A percentile compares a stretch with the other conserved stretches of the same genome.
These are phyloP conservation scores for Limnephilus lunatus DNA, from an alignment of 2,888 invertebrate species.

Conservation along the genomic window DNA sequence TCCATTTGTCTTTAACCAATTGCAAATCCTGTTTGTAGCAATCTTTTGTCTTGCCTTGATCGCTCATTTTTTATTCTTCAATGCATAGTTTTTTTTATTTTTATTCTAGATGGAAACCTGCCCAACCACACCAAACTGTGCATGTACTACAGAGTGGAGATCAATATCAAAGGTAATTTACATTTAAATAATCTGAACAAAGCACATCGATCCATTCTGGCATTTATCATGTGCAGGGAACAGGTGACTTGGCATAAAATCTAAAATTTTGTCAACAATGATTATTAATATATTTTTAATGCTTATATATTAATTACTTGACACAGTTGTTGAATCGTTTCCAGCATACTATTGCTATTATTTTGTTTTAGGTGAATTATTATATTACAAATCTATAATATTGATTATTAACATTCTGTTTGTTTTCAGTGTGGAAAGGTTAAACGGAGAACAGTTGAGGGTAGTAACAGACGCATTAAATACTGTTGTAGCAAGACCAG, in stretches of 20 bases:
- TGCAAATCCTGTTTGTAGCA: neutral
- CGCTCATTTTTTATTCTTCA: neutral
- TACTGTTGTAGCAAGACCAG: constrained; percentile 52
- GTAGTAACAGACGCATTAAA: constrained; percentile 60
- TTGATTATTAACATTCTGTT: neutral
- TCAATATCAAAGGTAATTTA: constrained; percentile 57
- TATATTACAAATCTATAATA: neutral
- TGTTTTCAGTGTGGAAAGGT: constrained; percentile 57
- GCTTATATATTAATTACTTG: neutral
- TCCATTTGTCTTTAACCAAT: neutral
- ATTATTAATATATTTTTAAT: neutral
- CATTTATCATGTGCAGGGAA: neutral
- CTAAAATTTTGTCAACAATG: neutral
- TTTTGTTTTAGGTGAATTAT: neutral
- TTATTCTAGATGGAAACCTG: constrained; percentile 51
- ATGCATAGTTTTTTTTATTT: neutral
- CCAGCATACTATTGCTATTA: neutral
- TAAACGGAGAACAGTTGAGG: constrained; percentile 55
- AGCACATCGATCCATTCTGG: neutral
- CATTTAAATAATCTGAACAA: neutral
- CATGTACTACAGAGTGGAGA: constrained; percentile 58
- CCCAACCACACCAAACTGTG: constrained; percentile 45
- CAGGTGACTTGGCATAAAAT: neutral
- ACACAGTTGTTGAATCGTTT: neutral
- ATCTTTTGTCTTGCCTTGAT: neutral